Base-by-base conservation (phyloP, 2,888 invertebrate genomes). In the Phanerotoma sp. region DNA sequence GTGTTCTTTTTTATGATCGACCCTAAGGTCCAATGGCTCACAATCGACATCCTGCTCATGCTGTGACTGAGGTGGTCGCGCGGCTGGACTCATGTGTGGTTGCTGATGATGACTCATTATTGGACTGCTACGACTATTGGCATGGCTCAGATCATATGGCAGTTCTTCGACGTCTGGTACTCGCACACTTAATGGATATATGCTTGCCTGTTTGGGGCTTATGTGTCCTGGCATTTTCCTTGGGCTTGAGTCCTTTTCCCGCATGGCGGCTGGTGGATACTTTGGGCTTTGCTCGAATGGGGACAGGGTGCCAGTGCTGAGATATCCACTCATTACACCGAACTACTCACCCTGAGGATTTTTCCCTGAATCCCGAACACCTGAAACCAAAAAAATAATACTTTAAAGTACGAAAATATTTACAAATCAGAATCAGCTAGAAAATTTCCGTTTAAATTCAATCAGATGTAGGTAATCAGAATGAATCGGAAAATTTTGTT, bases 201-300 rank as follows among this genome's bases (percentile, higher is more conserved):
- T 86, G 65, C 87, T 85, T 61, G 86, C 88, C 76, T 87, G 88
- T 76, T 88, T 88, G 54, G 88, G 88, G 70, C 87, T 87, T 65
- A 81, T 81, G 73, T 83, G 83, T 51, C 84, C 83, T 62, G 87
- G 82, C 87, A 91, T 91, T 83, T 92, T 92, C 80, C 91, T 85
- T 78, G 92, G 93, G 77, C 91, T 90, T 78, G 91, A 89, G 83
- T 93, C 91, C 82, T 93, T 93, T 83, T 93, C 93, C 83, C 93
- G 86, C 88, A 89, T 88, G 78, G 83, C 88, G 78, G 83, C 88
- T 83, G 84, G 73, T 58, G 74, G 73, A 64, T 73, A 75, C 62
- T 72, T 72, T 56, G 72, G 72, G 66, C 73, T 71, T 69, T 71
- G 72, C 62, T 72, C 66, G 65, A 68, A 67, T 72, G 76, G 70